Conservation (phyloP, 2,113 vertebrate genomes). For the Nipponia nippon region DNA sequence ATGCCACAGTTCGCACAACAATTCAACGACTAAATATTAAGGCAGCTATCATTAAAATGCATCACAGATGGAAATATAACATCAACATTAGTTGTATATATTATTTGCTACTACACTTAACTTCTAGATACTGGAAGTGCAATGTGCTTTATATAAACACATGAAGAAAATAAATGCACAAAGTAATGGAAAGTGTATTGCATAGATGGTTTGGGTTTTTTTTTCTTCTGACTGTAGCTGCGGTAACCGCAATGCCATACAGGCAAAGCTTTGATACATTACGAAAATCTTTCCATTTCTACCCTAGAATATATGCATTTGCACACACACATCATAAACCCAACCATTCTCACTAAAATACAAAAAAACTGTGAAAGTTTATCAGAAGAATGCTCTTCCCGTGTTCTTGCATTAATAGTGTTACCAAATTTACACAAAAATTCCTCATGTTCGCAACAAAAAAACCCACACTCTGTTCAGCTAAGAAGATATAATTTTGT, state of each 20-base stretch:
- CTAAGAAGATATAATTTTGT: neutral
- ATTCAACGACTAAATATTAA: neutral
- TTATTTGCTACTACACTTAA: neutral
- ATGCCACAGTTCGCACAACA: neutral
- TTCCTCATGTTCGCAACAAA: neutral
- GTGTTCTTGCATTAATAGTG: neutral
- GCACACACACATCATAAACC: neutral
- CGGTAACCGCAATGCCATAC: neutral
- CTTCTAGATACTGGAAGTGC: neutral
- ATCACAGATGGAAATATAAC: neutral
- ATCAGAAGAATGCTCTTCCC: neutral
- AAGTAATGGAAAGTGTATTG: neutral
- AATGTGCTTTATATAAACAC: accelerated
- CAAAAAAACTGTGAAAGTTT: too few species aligned
- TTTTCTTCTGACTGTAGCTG: neutral
- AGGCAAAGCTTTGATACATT: neutral
- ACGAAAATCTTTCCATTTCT: neutral
- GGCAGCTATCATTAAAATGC: neutral
- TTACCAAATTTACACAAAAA: neutral
- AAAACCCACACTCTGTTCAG: neutral
- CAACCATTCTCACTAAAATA: neutral
- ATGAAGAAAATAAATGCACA: neutral
- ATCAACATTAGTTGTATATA: accelerated
- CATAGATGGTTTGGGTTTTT: neutral
- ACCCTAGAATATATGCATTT: accelerated